Base-by-base conservation (phyloP, 2,888 invertebrate species). In the Eupeodes luniger region DNA sequence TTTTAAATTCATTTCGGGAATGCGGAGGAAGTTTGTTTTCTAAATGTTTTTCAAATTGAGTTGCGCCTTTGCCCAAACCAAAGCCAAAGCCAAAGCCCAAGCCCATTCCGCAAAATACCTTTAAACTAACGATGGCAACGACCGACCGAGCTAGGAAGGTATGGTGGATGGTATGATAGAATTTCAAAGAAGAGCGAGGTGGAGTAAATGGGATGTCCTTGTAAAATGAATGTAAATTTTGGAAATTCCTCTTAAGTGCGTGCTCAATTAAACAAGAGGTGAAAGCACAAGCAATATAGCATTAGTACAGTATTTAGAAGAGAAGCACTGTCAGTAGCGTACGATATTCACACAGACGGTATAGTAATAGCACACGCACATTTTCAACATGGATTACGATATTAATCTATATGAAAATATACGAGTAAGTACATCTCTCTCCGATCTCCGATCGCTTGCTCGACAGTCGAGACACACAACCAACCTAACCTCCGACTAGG, bases 201-300 rank as follows among this genome's bases (percentile, higher is more conserved):
- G 2, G 59, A 55, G 55, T 64, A 34, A 59, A 16, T 47, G 49
- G 47, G n/a, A 27, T 67, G 44, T 55, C 16, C 72, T 49, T 74
- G 36, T 61, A 76, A 64, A 79, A 82, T 81, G 67, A 77, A 78
- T 85, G 74, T 78, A 81, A 79, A 88, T 78, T 75, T 74, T 81
- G 81, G 75, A 85, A 88, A 85, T 85, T 59, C 88, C 85, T 88
- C 84, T 81, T 81, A 88, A 88, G 84, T 81, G 88, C 84, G 81
- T 85, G 85, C 85, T 85, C 88, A 88, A 88, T 88, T 88, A 88
- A 84, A 80, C 84, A 80, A 49, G 67, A 80, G 83, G 80, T 72
- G 79, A 82, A 82, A 79, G 55, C 72, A 87, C 72, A 81, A 82
- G 82, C 79, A 59, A 61, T 79, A 44, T 27, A 47, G 64, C 11